Conservation (phyloP, 2,888 invertebrate genomes). For the Tachina lurida region DNA sequence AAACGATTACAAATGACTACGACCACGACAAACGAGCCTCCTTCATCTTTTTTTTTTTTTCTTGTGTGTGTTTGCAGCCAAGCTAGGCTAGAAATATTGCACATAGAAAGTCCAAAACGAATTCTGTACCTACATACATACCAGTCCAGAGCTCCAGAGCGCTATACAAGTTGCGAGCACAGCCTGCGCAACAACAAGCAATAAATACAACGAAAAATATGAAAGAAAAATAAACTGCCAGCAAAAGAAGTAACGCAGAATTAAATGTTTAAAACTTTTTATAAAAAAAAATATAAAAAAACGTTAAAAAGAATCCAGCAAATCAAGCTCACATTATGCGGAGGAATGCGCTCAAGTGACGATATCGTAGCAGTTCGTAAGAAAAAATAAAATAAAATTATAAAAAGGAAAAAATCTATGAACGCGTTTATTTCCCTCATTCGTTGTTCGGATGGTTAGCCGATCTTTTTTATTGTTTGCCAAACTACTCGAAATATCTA, state of each 20-base stretch:
- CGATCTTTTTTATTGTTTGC: slow-evolving; percentile 29
- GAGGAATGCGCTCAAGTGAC: slow-evolving; percentile 82
- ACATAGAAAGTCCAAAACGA: slow-evolving; percentile 46
- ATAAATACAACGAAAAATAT: slow-evolving; percentile 25
- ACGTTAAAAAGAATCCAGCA: slow-evolving; percentile 78
- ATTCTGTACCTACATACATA: neutral
- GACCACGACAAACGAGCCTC: slow-evolving; percentile 61
- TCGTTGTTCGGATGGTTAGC: slow-evolving; percentile 44
- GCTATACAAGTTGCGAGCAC: slow-evolving; percentile 15
- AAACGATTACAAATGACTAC: slow-evolving; percentile 58
- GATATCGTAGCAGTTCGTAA: slow-evolving; percentile 79
- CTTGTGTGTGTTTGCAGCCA: neutral
- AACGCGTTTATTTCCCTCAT: slow-evolving; percentile 58
- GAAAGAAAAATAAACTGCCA: slow-evolving; percentile 24
- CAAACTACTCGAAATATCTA: neutral
- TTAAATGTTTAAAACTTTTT: slow-evolving; percentile 53
- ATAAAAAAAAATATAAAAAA: slow-evolving; percentile 26
- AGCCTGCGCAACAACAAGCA: slow-evolving; percentile 10
- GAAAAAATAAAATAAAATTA: slow-evolving; percentile 22
- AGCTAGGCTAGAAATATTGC: neutral
- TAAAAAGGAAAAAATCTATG: neutral
- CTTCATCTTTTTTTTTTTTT: slow-evolving; percentile 21
- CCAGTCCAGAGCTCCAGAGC: slow-evolving; percentile 16
- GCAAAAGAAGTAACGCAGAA: slow-evolving; percentile 43
- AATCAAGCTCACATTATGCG: slow-evolving; percentile 82